Evolutionary conservation across 2,888 invertebrate genomes (phyloP).

Genomic region (Norana najaformis): DNA sequence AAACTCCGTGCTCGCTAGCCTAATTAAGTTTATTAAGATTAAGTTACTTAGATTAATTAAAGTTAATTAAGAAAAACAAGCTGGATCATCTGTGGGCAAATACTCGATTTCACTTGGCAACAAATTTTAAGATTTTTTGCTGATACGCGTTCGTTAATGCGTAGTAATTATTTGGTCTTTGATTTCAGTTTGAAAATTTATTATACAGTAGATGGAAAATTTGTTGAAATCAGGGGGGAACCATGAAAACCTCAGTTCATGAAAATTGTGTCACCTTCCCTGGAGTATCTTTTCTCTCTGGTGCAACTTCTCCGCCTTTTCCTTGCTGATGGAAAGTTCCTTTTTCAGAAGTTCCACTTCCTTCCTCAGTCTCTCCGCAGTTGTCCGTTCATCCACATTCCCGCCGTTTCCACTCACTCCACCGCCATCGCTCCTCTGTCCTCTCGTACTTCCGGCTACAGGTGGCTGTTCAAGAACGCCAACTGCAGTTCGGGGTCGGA

Average conservation of each 20-base stretch:
- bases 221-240: too few species aligned
- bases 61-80: neutral
- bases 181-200: too few species aligned
- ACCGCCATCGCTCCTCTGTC: neutral
- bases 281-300: constrained; percentile 63
- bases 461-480: too few species aligned
- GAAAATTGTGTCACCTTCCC: constrained; percentile 53
- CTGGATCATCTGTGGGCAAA: too few species aligned
- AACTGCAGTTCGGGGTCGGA: neutral
- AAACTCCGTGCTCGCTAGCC: neutral
- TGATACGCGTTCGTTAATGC: too few species aligned
- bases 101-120: neutral
- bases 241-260: neutral
- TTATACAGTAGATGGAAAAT: too few species aligned
- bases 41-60: too few species aligned
- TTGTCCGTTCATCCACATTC: constrained; percentile 8
- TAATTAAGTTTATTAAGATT: neutral
- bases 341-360: constrained; percentile 63
- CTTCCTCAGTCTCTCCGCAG: constrained; percentile 49
- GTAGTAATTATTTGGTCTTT: too few species aligned
- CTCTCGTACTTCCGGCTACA: neutral
- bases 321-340: constrained; percentile 63
- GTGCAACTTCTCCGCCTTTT: constrained; percentile 60
- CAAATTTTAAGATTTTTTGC: too few species aligned
- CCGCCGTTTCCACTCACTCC: neutral